Base-by-base conservation (phyloP, 2,888 invertebrate genomes). In the Erynnis tages region DNA sequence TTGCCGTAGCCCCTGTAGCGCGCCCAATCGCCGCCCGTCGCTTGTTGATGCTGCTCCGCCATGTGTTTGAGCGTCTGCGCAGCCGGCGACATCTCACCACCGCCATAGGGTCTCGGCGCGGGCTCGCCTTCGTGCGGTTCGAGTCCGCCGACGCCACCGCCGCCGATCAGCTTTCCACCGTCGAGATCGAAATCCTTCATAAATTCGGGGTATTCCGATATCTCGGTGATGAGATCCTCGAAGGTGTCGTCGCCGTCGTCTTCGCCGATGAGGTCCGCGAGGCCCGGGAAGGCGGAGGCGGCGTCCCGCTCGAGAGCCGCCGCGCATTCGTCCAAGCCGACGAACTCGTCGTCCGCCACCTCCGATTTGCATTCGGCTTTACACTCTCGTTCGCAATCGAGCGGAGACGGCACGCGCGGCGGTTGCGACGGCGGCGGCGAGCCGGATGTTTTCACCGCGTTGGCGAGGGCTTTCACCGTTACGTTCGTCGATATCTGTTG, bases 61-160 rank as follows among this genome's bases (percentile, higher is more conserved):
- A 98, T 97, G 71, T 98, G 97, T 77, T 98, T 98, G 46, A 98
- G 90, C 0, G 97, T 98, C 86, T 98, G 97, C 41, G 98, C 97
- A 0, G 98, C 98, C 16, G 97, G 96, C 54, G 97, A 96, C 78
- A 95, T 91, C 77, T 96, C 96, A 0, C 92, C 93, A 53, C 91
- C 72, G 60, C 91, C 84, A 58, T 91, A 91, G 14, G 91, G 81
- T 54, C 89, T 67, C 45, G 90, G 66, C 67, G 82, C 73, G 57
- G 73, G 67, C 21, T 90, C 91, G 25, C 89, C 91, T 62, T 91
- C 91, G 7, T 86, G 75, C 13, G 86, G 81, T 45, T 88, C 91
- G 21, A 86, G 71, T 1, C 76, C 69, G 2, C 74, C 82, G 0
- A 79, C 69, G 25, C 74, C 69, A 0, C 67, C 73, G 0, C 75